Evolutionary conservation across 2,888 invertebrate genomes (phyloP), one percentile per base, ranked within the genome.

Genomic region (Troides aeacus): DNA sequence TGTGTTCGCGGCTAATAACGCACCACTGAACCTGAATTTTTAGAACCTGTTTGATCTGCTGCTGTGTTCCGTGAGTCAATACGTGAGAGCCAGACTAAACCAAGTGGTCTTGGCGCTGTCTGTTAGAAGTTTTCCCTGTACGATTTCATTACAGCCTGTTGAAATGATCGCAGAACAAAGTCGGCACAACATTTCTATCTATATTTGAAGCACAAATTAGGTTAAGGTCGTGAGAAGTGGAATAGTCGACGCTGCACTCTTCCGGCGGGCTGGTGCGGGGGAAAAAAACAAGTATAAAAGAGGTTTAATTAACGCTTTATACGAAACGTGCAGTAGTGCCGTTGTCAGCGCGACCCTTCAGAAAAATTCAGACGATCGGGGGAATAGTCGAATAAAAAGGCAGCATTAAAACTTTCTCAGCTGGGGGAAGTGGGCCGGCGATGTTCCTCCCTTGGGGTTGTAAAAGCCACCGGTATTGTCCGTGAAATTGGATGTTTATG

Each of bases 401-500:
- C n/a, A 39, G 60, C 60, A 64, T 64, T 60, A 69, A 69, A 53
- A 53, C 59, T 64, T 39, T 39, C 64, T 64, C 60, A 61, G 64
- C 69, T 53, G 18, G 30, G 56, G 62, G 64, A 68, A 64, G 59
- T 68, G 68, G 61, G 10, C 23, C 42, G 53, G 64, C 24, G n/a
- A 24, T 53, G 64, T 53, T 64, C 42, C 69, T 69, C 64, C 50
- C 69, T 39, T 24, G 59, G 42, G 64, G 56, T 64, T 64, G 69
- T 62, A 30, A 62, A 60, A 60, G 53, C 64, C 36, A 56, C 53
- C 24, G 17, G 53, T 64, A 56, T 64, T 60, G 64, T 64, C 60
- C 60, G 68, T 64, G 36, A 68, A 68, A 68, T 68, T 68, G 68
- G 60, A 60, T 68, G 68, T 64, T 67, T 68, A 64, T 60, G 50